phyloP scores from a whole-genome alignment of 2,797 vertebrate species.

The Sebastes diploproa region DNA sequence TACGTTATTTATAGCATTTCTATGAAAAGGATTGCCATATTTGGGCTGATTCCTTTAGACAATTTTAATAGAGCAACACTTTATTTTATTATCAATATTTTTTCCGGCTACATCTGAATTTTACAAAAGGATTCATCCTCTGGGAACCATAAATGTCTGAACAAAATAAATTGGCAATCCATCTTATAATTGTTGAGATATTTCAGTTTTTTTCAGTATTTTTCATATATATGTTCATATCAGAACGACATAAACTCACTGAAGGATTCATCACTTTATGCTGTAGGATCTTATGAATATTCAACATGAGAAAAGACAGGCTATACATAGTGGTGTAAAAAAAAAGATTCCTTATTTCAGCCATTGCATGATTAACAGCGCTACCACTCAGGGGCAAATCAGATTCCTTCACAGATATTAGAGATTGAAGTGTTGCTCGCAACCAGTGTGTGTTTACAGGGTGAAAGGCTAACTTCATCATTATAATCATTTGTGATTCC shows the following conservation, averaged over 20 bases:
- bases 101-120: background rate
- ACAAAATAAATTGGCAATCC: background rate
- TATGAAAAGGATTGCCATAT: conserved; percentile 6
- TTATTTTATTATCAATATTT: background rate
- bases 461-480: conserved; percentile 69
- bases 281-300: background rate
- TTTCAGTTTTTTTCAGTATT: background rate
- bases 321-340: background rate
- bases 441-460: conserved; percentile 46
- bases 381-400: conserved; percentile 11
- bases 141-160: background rate
- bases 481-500: conserved; percentile 70
- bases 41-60: background rate
- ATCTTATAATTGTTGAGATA: background rate
- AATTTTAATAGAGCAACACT: background rate
- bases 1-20: conserved; percentile 12
- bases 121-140: background rate
- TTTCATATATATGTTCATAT: background rate
- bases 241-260: background rate
- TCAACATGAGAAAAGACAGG: background rate
- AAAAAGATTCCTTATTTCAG: background rate
- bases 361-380: conserved; percentile 1
- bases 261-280: background rate
- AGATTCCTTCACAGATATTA: conserved; percentile 10
- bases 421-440: conserved; percentile 31